Conservation (phyloP, 2,113 vertebrate genomes). For the Hemibagrus wyckioides region DNA sequence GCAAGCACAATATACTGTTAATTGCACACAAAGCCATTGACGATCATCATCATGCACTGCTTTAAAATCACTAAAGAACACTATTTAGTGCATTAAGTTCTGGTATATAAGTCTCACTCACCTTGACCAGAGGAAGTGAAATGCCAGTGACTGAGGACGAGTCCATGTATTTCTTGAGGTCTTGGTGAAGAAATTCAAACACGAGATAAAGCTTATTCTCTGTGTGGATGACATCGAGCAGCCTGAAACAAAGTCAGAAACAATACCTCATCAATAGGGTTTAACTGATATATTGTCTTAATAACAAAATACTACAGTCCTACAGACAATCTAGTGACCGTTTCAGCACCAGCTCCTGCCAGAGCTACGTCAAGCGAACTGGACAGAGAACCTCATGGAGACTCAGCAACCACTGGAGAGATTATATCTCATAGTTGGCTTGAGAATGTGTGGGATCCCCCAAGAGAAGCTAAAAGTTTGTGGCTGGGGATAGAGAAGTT, state of each 20-base stretch:
- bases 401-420: too few relatives aligned
- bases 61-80: background rate
- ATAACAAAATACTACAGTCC: background rate
- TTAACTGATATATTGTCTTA: background rate
- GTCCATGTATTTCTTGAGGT: slow-evolving; percentile 98
- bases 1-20: background rate
- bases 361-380: too few relatives aligned
- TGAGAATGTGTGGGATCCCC: background rate
- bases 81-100: background rate
- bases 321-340: too few relatives aligned
- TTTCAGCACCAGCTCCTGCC: background rate
- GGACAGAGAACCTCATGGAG: too few relatives aligned
- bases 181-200: slow-evolving; percentile 95
- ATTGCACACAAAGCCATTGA: background rate
- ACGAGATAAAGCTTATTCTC: slow-evolving; percentile 97
- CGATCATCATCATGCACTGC: background rate
- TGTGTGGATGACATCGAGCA: slow-evolving; percentile 93
- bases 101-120: slow-evolving; percentile 53
- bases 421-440: too few relatives aligned
- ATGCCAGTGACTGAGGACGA: slow-evolving; percentile 85
- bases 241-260: slow-evolving; percentile 63
- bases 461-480: background rate
- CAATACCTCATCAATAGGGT: background rate
- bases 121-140: slow-evolving; percentile 90
- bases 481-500: background rate